Evolutionary conservation across 2,113 vertebrate genomes (phyloP), one percentile per base, ranked within the genome.

Genomic region (Chrysochloris asiatica): DNA sequence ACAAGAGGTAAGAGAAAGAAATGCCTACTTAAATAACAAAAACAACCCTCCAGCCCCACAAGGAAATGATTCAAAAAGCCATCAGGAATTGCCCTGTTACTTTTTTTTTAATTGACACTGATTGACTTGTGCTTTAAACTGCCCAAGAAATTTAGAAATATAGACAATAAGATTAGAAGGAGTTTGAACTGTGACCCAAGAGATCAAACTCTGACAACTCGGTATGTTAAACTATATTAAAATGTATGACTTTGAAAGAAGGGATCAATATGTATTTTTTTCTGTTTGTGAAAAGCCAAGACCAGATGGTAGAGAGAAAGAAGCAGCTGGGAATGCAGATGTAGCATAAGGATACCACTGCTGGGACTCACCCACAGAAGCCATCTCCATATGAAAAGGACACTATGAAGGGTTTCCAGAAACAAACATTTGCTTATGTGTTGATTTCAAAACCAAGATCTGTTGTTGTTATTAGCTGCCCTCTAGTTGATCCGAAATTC

Each of bases 191-290:
- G 38, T 94, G 96, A 97, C 96, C 97, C 69, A 69, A 84, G 81
- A 95, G 95, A 95, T 96, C 94, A 97, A 96, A 78, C 47, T 83
- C 93, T 95, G 96, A 95, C 97, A 97, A 93, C 67, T 95, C 63
- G 63, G 76, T 94, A 89, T 88, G 96, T 95, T 95, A 95, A 97
- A 96, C 95, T 96, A 76, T 96, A 96, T 97, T 96, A 97, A 97
- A 97, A 96, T 95, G 82, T 95, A 95, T 95, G 96, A 43, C 95
- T 94, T 43, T 82, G 93, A 95, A 93, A 87, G 71, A 89, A 69
- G 87, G 26, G 71, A 95, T 97, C 97, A 88, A 97, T 97, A 80
- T 36, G 69, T 69, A 38, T 79, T 65, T 65, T 85, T 28, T 87
- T 33, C 79, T 82, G 92, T 81, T 75, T 26, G 50, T 82, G 22